Conservation (phyloP, 2,888 invertebrate species). For the Melinaea menophilus region DNA sequence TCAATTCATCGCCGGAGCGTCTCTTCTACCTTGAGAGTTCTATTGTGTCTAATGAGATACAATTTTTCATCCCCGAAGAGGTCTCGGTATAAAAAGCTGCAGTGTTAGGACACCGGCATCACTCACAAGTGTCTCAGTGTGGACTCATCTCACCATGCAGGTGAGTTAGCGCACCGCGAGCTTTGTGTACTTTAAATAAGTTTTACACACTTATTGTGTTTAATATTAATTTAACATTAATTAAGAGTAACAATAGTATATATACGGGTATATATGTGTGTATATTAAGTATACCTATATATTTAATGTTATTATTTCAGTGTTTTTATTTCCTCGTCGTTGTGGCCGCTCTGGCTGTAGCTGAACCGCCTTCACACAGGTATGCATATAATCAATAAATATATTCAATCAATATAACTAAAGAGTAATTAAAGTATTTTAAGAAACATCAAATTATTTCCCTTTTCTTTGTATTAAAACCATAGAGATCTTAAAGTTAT, state of each 20-base stretch:
- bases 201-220: background rate
- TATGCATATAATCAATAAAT: constrained; percentile 27
- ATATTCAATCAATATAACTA: too few species aligned
- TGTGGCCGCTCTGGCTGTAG: constrained; percentile 43
- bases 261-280: too few species aligned
- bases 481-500: background rate
- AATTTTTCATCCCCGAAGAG: constrained; percentile 62
- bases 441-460: constrained; percentile 1
- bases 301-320: constrained; percentile 41
- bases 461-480: background rate
- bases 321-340: constrained; percentile 40
- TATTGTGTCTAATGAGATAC: constrained; percentile 59
- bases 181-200: background rate
- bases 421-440: background rate
- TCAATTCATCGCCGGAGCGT: constrained; percentile 23
- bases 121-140: constrained; percentile 12
- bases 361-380: constrained; percentile 66
- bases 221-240: background rate
- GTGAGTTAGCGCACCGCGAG: constrained; percentile 32
- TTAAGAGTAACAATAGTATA: too few species aligned
- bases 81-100: constrained; percentile 55
- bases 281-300: too few species aligned
- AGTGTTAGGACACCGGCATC: constrained; percentile 31
- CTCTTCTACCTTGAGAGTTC: constrained; percentile 60
- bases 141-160: constrained; percentile 40